Evolutionary conservation across 2,888 invertebrate species (phyloP), one percentile per base, ranked within the genome.

Genomic region (Endotricha flammealis): DNA sequence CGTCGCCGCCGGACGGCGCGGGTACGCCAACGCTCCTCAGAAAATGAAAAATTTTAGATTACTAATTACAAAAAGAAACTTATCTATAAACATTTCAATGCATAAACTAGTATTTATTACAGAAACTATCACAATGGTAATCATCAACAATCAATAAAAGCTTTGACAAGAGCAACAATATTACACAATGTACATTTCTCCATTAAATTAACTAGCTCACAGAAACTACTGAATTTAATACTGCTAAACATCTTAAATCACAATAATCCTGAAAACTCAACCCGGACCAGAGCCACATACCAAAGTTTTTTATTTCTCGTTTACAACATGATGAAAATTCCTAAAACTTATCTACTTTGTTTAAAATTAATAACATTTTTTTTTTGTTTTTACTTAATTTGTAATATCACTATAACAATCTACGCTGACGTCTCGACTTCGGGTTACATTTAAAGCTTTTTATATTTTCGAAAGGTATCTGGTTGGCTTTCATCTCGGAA

Each of bases 401-500:
- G 72, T 82, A 81, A 75, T 85, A 83, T 83, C 81, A 82, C 83
- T 85, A 85, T 76, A 83, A 83, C 83, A 82, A 80, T 66, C 82
- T 83, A 83, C 79, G 74, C 82, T 73, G 78, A 36, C 53, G 57
- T 70, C 75, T 74, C 81, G 80, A 79, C 12, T 28, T 24, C 29
- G 16, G 16, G 16, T 16, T 25, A 11, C 17, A 23, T 37, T 22
- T n/a, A 31, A 13, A 23, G 24, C 16, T 24, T 20, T 13, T 32
- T 38, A 16, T 9, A 3, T 33, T 4, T 12, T n/a, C n/a, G n/a
- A n/a, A n/a, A n/a, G n/a, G n/a, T n/a, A n/a, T n/a, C n/a, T n/a
- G n/a, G n/a, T n/a, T n/a, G n/a, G n/a, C n/a, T n/a, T n/a, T n/a
- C n/a, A n/a, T n/a, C n/a, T n/a, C n/a, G n/a, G n/a, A n/a, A n/a